phyloP scores from a whole-genome alignment of 2,888 invertebrate genomes.

The Smittia aterrima region DNA sequence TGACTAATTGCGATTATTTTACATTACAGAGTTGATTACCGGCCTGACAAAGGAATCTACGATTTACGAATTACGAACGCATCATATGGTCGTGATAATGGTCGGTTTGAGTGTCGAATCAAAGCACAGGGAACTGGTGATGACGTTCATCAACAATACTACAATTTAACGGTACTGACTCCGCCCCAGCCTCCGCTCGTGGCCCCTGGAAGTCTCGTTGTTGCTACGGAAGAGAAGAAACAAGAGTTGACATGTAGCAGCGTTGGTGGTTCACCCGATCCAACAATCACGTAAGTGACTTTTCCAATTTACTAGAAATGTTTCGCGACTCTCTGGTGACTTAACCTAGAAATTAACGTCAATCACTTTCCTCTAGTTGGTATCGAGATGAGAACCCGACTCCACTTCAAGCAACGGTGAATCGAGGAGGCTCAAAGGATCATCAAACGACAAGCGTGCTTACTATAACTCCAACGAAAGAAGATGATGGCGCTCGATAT shows the following conservation, averaged over 20 bases:
- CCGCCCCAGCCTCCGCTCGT: slow-evolving; percentile 79
- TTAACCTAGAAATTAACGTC: slow-evolving; percentile 18
- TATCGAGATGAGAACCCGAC: slow-evolving; percentile 74
- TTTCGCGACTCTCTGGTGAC: slow-evolving; percentile 14
- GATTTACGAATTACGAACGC: slow-evolving; percentile 86
- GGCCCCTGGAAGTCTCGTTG: slow-evolving; percentile 70
- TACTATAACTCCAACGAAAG: slow-evolving; percentile 71
- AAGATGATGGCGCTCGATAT: slow-evolving; percentile 80
- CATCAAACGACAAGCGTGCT: slow-evolving; percentile 75
- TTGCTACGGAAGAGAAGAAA: slow-evolving; percentile 77
- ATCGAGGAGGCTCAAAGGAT: slow-evolving; percentile 69
- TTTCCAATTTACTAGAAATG: background rate
- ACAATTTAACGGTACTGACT: slow-evolving; percentile 81
- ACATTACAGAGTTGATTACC: slow-evolving; percentile 66
- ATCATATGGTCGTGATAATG: slow-evolving; percentile 87
- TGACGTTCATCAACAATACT: slow-evolving; percentile 79
- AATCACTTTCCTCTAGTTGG: slow-evolving; percentile 57
- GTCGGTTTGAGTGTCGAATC: slow-evolving; percentile 85
- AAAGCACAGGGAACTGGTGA: slow-evolving; percentile 80
- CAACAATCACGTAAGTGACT: slow-evolving; percentile 66
- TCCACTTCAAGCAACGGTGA: slow-evolving; percentile 68
- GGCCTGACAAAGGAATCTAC: slow-evolving; percentile 77
- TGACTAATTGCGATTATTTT: background rate
- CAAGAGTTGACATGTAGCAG: slow-evolving; percentile 78
- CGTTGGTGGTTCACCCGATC: slow-evolving; percentile 87